Evolutionary conservation across 2,797 vertebrate genomes (phyloP).

Genomic region (Spondyliosoma cantharus): DNA sequence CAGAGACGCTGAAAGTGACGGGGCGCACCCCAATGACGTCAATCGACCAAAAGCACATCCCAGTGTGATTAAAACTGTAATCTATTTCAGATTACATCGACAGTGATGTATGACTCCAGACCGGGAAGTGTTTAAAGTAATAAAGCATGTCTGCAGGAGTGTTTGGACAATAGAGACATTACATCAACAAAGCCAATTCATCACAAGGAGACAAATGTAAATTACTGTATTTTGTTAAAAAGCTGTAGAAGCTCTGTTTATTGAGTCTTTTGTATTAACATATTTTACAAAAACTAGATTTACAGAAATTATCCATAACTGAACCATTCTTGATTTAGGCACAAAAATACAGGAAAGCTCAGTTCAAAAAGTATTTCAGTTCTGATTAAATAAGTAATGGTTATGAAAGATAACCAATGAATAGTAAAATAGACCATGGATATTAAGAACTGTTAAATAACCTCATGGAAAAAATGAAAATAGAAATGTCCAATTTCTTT

Average conservation of each 20-base stretch:
- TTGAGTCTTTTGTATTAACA: constrained; percentile 78
- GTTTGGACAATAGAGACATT: background rate
- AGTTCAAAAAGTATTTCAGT: constrained; percentile 57
- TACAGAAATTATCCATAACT: constrained; percentile 77
- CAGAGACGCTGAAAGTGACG: constrained; percentile 16
- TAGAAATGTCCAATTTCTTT: constrained; percentile 8
- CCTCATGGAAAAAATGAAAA: constrained; percentile 39
- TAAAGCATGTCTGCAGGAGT: background rate
- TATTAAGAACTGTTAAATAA: constrained; percentile 51
- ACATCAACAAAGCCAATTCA: background rate
- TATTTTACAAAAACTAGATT: constrained; percentile 83
- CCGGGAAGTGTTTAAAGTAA: background rate
- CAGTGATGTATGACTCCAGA: background rate
- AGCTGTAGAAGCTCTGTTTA: constrained; percentile 78
- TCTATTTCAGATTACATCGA: background rate
- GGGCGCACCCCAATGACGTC: constrained; percentile 61
- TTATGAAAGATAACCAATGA: constrained; percentile 65
- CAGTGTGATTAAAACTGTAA: background rate
- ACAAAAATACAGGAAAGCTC: constrained; percentile 77
- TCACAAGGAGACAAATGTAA: background rate
- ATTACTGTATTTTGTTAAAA: constrained; percentile 63
- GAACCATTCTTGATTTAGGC: constrained; percentile 76
- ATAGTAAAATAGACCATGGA: constrained; percentile 66
- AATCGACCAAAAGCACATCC: background rate
- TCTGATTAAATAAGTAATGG: constrained; percentile 65